Evolutionary conservation across 2,888 invertebrate species (phyloP), one percentile per base, ranked within the genome.

Genomic region (Plusia festucae): DNA sequence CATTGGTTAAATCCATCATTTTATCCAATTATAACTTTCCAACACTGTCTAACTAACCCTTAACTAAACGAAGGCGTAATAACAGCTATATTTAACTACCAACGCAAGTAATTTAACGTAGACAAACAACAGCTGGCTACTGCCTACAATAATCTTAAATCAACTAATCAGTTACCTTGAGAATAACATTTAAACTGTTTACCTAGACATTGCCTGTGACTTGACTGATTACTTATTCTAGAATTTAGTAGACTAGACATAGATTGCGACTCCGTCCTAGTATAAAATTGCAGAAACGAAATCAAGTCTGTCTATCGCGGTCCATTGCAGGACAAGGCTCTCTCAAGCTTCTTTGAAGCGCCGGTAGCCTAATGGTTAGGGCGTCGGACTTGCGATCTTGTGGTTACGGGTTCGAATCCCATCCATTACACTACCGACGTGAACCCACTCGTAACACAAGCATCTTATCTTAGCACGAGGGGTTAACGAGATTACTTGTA

Each of bases 141-240:
- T 40, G 40, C 40, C 6, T 40, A 40, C 40, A 40, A 40, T 40
- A 40, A 40, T 9, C 18, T 46, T 18, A 46, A 46, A 18, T 46
- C 40, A 40, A 34, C 40, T 18, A 46, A 40, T 15, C 75, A 80
- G 70, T 85, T 72, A 82, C 87, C 88, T 88, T 88, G 87, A 77
- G 74, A 78, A 81, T 81, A 84, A 83, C 81, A 83, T 69, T 78
- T 56, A 66, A 73, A 68, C 79, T 66, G 65, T 77, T 84, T 73
- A 80, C 78, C 77, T 79, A 64, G 65, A 71, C 68, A 76, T 76
- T 71, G 77, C 73, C 57, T 70, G 73, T 59, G 65, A 68, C 60
- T 70, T 77, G 73, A 73, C 57, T 76, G 59, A 73, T 67, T 79
- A 40, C 6, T 40, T 40, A n/a, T 15, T n/a, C n/a, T 40, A 40